These are phyloP conservation scores for Callaeas wilsoni DNA, from an alignment of 2,113 vertebrate species.

Conservation along the genomic window DNA sequence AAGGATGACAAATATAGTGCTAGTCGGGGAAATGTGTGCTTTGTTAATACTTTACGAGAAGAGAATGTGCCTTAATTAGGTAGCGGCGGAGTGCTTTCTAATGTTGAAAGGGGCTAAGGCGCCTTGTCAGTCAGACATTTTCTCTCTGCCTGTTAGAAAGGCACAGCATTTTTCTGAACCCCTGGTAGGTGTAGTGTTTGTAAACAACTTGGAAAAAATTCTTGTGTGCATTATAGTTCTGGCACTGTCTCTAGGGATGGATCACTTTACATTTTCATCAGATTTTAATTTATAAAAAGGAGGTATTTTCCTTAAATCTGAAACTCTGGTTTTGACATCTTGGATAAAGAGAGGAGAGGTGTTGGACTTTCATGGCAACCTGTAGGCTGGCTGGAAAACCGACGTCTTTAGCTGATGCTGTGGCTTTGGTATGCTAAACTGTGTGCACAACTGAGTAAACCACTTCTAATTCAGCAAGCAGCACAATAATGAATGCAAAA, in stretches of 20 bases:
- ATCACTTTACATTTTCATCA: neutral
- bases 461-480: neutral
- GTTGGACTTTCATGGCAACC: neutral
- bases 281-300: neutral
- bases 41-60: constrained; percentile 48
- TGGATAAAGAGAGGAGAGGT: neutral
- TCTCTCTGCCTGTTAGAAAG: constrained; percentile 9
- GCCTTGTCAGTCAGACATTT: constrained; percentile 57
- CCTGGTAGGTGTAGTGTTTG: neutral
- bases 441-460: neutral
- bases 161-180: neutral
- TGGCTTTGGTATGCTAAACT: neutral
- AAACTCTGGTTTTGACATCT: neutral
- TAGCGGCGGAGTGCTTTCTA: neutral
- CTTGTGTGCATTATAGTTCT: neutral
- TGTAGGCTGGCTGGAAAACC: neutral
- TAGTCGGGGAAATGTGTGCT: neutral
- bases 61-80: constrained; percentile 24
- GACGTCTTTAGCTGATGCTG: neutral
- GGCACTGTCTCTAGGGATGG: neutral
- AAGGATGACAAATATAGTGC: constrained; percentile 51
- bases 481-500: neutral
- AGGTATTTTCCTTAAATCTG: neutral
- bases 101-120: constrained; percentile 21
- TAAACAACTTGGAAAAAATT: neutral